Base-by-base conservation (phyloP, 2,888 invertebrate species). In the Blera fallax region DNA sequence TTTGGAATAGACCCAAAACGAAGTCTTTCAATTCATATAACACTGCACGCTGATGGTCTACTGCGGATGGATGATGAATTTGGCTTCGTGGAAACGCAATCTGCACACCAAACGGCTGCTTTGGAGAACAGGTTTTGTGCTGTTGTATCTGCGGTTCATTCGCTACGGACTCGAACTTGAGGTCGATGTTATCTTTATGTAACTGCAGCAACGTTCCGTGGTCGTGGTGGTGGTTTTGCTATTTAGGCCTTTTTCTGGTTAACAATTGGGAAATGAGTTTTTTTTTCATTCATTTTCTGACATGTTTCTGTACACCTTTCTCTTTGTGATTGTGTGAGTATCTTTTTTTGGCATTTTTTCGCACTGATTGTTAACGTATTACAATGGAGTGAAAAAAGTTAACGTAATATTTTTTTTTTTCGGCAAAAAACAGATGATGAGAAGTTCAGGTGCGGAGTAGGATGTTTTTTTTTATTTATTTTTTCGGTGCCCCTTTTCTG, bases 101-200 rank as follows among this genome's bases (percentile, higher is more conserved):
- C 54, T 50, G 81, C 43, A 74, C 54, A 74, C 76, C 37, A 70
- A 77, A 50, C 37, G 64, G 45, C 29, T 56, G 60, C 43, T 14
- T 34, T 32, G 37, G 29, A 58, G 60, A 84, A 84, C 84, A 32
- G 67, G 84, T 84, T 80, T 83, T 69, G 7, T 7, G 54, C 40
- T 48, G 29, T 45, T 73, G 27, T 65, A 67, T 52, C 34, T 58
- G 64, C 62, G 32, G 56, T 48, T 74, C 32, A 67, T 70, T 80
- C 84, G 79, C 56, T 79, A 58, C 73, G 48, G 62, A 74, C 69
- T 79, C 74, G 74, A 84, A 80, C 80, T 80, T 76, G 64, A 84
- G 84, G 84, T 84, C 84, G 84, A 80, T 80, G 84, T 74, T 76
- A 84, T 70, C 64, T 80, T 84, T 84, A 84, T 76, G 74, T 84